Conservation (phyloP, 2,113 vertebrate species). For the Daboia siamensis region DNA sequence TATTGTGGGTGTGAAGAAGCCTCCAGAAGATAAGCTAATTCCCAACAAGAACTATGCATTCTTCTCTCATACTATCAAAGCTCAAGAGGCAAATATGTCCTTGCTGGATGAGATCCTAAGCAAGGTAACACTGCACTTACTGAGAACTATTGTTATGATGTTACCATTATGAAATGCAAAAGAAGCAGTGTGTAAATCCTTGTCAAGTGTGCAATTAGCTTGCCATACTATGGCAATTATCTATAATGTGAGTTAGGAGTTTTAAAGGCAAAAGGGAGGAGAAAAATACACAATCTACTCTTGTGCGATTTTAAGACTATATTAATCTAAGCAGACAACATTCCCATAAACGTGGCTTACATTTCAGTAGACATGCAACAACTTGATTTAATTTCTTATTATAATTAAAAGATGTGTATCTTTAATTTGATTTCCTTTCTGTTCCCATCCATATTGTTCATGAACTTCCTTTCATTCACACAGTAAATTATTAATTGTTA, state of each 20-base stretch:
- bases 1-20: conserved; percentile 93
- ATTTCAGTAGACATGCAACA: background rate
- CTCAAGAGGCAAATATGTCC: conserved; percentile 94
- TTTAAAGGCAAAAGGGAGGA: background rate
- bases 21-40: conserved; percentile 87
- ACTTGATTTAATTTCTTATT: background rate
- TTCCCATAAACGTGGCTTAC: background rate
- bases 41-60: conserved; percentile 93
- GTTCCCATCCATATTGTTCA: background rate
- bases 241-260: background rate
- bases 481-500: background rate
- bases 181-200: background rate
- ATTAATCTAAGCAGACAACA: background rate
- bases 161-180: background rate
- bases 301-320: background rate
- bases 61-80: conserved; percentile 98
- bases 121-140: conserved; percentile 72
- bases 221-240: background rate
- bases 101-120: conserved; percentile 89
- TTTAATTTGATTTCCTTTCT: background rate
- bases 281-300: background rate
- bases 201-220: background rate
- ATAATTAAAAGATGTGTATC: background rate
- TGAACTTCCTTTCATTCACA: background rate
- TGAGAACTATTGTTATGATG: background rate